phyloP scores from a whole-genome alignment of 2,888 invertebrate species.

The Pseudococcus jackbeardsleyi region DNA sequence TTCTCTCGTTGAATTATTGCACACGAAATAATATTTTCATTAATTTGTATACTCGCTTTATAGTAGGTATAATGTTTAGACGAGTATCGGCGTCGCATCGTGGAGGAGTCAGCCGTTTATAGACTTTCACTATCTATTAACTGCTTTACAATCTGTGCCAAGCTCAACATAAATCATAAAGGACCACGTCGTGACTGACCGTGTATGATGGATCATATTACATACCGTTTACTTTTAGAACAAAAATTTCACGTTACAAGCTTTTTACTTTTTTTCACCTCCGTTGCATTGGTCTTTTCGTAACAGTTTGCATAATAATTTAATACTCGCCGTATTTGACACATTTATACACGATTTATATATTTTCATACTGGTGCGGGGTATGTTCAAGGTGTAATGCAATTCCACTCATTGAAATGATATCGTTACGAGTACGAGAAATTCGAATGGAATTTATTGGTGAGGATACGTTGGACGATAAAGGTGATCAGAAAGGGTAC shows the following conservation, averaged over 20 bases:
- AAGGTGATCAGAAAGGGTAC: too few species aligned
- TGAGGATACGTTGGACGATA: too few species aligned
- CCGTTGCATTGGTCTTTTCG: neutral
- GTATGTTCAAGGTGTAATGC: slow-evolving; percentile 40
- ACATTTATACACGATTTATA: slow-evolving; percentile 49
- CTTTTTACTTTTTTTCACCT: slow-evolving; percentile 11
- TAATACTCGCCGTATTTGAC: slow-evolving; percentile 35
- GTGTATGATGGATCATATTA: slow-evolving; percentile 61
- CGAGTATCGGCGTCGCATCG: neutral
- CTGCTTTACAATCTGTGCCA: slow-evolving; percentile 52
- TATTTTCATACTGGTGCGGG: neutral
- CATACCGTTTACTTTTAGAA: slow-evolving; percentile 50
- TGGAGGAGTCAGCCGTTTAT: slow-evolving; percentile 23
- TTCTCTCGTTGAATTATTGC: slow-evolving; percentile 31
- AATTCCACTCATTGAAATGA: neutral
- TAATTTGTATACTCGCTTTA: slow-evolving; percentile 42
- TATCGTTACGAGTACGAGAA: neutral
- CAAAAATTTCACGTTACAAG: slow-evolving; percentile 50
- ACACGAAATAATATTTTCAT: slow-evolving; percentile 55
- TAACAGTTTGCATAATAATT: slow-evolving; percentile 54
- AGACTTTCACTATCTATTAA: slow-evolving; percentile 57
- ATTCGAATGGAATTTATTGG: neutral
- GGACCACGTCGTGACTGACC: slow-evolving; percentile 62
- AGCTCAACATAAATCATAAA: slow-evolving; percentile 60
- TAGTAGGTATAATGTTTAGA: neutral